Evolutionary conservation across 2,113 vertebrate species (phyloP), one percentile per base, ranked within the genome.

Genomic region (Neogobius melanostomus): DNA sequence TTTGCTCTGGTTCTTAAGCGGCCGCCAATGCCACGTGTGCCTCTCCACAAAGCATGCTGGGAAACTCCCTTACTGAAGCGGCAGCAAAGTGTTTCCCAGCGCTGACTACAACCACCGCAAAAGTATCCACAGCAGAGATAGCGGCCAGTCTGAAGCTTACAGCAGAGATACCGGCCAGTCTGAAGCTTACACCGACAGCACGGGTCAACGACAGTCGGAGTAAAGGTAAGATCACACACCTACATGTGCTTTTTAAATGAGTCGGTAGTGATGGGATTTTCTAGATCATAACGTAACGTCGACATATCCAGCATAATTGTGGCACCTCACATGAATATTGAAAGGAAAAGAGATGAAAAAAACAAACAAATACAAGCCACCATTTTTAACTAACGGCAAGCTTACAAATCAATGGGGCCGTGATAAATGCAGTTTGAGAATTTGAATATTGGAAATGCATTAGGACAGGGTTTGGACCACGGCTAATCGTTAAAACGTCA

Each of bases 21-120:
- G 75, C 61, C 17, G 28, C 45, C 15, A 4, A 16, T 10, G 52
- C 59, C 12, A 57, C 16, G 11, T 93, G 92, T 69, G 59, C 66
- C 15, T 71, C 62, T 15, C 89, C 86, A 64, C 15, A 66, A 28
- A 53, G 65, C 1, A 59, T 68, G 63, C 21, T 16, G 0, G 79
- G 76, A 44, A 64, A 1, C n/a, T 51, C 63, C 45, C 54, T 91
- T 43, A 54, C 77, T 11, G 8, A 76, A n/a, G 70, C 66, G 6
- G 1, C 56, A 44, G 11, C 44, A 17, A 16, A 8, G 4, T 87
- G 80, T 56, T 56, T 44, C 11, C 44, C 74, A 54, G 17, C 62
- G 12, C 4, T 49, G 12, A 3, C 69, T 60, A 0, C 7, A 2
- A 49, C 46, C 2, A 21, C 74, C 62, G 11, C 15, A 10, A 36